Evolutionary conservation across 1,140 invertebrate species (phyloP), one percentile per base, ranked within the genome.

Genomic region (Drosophila sproati): DNA sequence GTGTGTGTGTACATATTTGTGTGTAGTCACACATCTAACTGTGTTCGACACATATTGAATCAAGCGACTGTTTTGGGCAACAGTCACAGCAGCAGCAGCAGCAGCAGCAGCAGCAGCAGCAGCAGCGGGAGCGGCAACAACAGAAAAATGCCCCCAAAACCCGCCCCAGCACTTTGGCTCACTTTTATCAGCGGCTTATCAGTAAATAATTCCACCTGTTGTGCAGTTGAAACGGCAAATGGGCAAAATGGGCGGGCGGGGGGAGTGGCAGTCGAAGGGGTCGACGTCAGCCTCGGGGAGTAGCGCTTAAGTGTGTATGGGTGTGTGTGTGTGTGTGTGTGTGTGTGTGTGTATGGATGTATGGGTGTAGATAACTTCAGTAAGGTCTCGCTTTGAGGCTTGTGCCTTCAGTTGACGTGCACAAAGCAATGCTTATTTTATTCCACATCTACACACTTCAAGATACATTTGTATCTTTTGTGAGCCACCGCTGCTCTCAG

Each of bases 171-270:
- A 68, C 77, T 63, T 64, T 50, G 73, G 47, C 59, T 64, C 32
- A 50, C 52, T 69, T 81, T 88, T 88, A 88, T 88, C 83, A 88
- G 83, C 70, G 85, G 83, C 83, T 88, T 88, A 88, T 88, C 83
- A 88, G 83, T 88, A 88, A 88, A 88, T 88, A 88, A 88, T 88
- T 88, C 80, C 83, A 88, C 85, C 83, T 88, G 83, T 87, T 87
- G 78, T 75, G 63, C 74, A 50, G 48, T 73, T 52, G 45, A 54
- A 34, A 32, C 39, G 28, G 3, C 5, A 7, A 5, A 54, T 52
- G 34, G n/a, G 28, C 20, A 20, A 20, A 20, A n/a, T n/a, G 0
- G 10, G 29, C 32, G 29, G 32, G 52, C 28, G 28, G 8, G 5
- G 47, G 45, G 28, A 8, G 10, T 2, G 31, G 37, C 32, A 12